These are phyloP conservation scores for Sylvilagus bachmani DNA, from an alignment of 2,113 vertebrate genomes.

Conservation along the genomic window DNA sequence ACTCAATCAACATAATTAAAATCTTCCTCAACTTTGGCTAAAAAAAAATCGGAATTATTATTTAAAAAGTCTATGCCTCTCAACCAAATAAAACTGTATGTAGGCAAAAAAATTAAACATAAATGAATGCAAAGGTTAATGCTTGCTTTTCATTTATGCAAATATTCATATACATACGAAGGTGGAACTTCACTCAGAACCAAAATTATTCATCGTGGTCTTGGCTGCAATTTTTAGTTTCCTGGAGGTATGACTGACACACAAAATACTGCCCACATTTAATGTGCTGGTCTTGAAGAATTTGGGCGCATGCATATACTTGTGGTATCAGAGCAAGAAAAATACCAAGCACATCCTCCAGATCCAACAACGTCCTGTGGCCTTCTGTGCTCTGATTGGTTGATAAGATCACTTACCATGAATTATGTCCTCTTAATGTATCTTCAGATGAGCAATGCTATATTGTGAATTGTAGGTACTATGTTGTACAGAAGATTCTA, in stretches of 20 bases:
- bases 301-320: neutral
- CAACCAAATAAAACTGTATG: neutral
- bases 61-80: neutral
- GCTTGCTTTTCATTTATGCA: neutral
- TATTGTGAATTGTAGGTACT: neutral
- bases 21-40: neutral
- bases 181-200: neutral
- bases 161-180: no score
- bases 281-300: neutral
- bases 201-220: neutral
- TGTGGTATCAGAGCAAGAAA: neutral
- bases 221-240: neutral
- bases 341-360: neutral
- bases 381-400: neutral
- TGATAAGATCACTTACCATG: neutral
- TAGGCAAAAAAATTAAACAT: neutral
- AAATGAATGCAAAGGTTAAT: neutral
- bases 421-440: neutral
- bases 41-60: no score
- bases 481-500: neutral
- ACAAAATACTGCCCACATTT: neutral
- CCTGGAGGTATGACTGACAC: neutral
- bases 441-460: neutral
- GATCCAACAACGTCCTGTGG: neutral
- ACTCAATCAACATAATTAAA: neutral